Evolutionary conservation across 1,140 invertebrate genomes (phyloP).

Genomic region (Drosophila carrolli): DNA sequence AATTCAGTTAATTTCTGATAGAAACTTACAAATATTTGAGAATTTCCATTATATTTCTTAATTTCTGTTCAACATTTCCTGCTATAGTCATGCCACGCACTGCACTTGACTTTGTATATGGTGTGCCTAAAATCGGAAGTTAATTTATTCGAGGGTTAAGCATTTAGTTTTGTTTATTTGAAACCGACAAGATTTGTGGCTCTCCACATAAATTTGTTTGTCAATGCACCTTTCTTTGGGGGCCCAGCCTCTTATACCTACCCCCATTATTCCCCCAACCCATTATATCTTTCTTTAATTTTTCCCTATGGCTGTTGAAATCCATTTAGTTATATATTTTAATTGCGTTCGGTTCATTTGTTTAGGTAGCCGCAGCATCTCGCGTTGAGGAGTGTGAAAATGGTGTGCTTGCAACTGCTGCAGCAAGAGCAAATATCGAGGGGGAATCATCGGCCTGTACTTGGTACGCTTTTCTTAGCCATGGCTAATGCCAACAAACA

Average conservation of each 20-base stretch:
- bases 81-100: constrained; percentile 17
- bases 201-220: constrained; percentile 76
- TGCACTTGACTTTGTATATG: constrained; percentile 15
- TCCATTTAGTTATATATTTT: constrained; percentile 52
- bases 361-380: constrained; percentile 53
- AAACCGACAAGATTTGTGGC: constrained; percentile 69
- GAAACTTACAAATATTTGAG: no score
- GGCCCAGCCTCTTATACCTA: not conserved
- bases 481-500: constrained; percentile 67
- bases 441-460: constrained; percentile 27
- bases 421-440: constrained; percentile 34
- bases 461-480: constrained; percentile 46
- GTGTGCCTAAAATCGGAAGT: constrained; percentile 56
- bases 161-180: constrained; percentile 76
- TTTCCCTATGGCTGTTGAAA: constrained; percentile 32
- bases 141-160: constrained; percentile 70
- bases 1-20: no score
- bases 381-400: constrained; percentile 40
- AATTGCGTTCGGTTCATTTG: constrained; percentile 41
- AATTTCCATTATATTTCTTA: no score
- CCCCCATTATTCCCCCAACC: no score
- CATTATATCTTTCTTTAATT: constrained; percentile 4
- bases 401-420: constrained; percentile 45
- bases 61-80: no score
- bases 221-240: constrained; percentile 53